Percentiles rank a stretch among this genome's conserved stretches.
Conservation (phyloP, 1,140 invertebrate species). For the Wiebesia pumilae region DNA sequence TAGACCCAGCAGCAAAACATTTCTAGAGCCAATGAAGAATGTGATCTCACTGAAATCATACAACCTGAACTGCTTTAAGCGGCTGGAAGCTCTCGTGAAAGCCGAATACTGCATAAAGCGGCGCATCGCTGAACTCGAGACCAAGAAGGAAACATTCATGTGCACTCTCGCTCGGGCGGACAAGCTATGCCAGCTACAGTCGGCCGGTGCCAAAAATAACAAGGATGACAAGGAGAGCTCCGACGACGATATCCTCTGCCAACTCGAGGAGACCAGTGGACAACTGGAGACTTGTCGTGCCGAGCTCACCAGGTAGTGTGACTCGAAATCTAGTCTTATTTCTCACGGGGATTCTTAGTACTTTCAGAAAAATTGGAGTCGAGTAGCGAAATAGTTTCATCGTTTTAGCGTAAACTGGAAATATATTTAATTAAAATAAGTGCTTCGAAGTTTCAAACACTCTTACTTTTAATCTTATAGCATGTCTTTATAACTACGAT, state of each 20-base stretch:
- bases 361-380: no score
- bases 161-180: constrained; percentile 84
- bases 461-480: neutral
- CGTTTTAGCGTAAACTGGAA: no score
- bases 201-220: neutral
- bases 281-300: neutral
- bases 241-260: neutral
- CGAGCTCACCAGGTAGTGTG: neutral
- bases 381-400: no score
- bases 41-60: constrained; percentile 60
- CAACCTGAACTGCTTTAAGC: constrained; percentile 63
- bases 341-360: neutral
- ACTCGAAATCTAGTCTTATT: neutral
- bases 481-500: neutral
- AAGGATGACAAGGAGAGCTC: neutral
- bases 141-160: constrained; percentile 80
- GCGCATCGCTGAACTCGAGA: constrained; percentile 79
- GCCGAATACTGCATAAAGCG: constrained; percentile 68
- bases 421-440: neutral
- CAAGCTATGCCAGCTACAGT: constrained; percentile 72
- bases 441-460: neutral
- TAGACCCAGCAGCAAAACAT: neutral
- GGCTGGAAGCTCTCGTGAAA: constrained; percentile 64
- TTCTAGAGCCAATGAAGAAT: constrained; percentile 52
- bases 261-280: neutral